These are phyloP conservation scores for Mionectes olivaceus DNA, from an alignment of 2,797 vertebrate species.

Conservation along the genomic window DNA sequence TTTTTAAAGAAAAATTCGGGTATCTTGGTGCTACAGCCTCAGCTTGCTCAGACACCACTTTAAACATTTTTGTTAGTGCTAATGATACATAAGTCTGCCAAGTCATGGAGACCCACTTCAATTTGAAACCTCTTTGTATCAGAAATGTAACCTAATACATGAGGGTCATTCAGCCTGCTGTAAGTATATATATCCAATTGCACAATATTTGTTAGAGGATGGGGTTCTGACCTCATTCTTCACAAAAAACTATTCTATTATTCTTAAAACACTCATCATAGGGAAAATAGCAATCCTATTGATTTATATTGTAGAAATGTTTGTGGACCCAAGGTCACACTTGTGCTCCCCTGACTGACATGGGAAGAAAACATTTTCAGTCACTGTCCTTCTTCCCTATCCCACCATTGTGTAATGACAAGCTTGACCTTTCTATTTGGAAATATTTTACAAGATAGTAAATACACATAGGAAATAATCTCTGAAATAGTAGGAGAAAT, in stretches of 20 bases:
- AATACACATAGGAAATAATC: background rate
- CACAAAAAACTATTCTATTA: background rate
- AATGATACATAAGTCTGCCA: background rate
- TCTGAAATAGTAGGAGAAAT: background rate
- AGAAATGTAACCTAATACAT: background rate
- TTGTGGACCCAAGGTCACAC: background rate
- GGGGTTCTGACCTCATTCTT: background rate
- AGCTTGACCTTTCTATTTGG: background rate
- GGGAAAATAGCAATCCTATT: background rate
- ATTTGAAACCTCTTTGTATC: background rate
- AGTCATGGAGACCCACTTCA: background rate
- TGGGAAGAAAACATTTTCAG: background rate
- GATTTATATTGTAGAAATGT: slow-evolving; percentile 21
- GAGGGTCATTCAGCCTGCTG: background rate
- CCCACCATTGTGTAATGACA: background rate
- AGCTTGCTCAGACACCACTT: background rate
- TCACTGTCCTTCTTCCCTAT: background rate
- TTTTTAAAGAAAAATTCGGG: background rate
- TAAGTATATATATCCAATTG: background rate
- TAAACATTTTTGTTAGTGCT: background rate
- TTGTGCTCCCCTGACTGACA: background rate
- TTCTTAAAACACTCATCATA: background rate
- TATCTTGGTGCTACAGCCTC: background rate
- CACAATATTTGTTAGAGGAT: background rate
- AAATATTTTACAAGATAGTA: slow-evolving; percentile 19